Evolutionary conservation across 2,113 vertebrate genomes (phyloP).

Genomic region (Vombatus ursinus): DNA sequence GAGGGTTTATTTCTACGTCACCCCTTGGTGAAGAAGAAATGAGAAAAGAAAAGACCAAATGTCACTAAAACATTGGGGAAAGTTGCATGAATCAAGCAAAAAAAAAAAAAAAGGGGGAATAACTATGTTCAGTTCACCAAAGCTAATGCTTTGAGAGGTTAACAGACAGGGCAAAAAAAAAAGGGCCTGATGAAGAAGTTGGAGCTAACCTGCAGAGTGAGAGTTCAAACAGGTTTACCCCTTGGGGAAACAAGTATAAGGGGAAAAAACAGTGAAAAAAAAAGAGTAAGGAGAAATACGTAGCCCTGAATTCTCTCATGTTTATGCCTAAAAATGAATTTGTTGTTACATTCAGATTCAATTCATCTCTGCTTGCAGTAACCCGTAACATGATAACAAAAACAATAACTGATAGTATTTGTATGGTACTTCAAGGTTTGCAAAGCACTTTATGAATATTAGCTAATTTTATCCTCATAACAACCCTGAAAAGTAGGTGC

Average conservation of each 20-base stretch:
- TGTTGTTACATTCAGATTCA: neutral
- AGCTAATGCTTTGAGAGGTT: constrained; percentile 15
- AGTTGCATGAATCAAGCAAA: neutral
- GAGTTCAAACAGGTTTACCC: constrained; percentile 8
- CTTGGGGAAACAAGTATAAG: neutral
- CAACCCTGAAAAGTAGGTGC: neutral
- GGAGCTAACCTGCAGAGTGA: constrained; percentile 2
- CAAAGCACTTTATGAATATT: neutral
- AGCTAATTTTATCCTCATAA: neutral
- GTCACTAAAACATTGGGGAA: constrained; percentile 20
- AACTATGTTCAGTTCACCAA: constrained; percentile 31
- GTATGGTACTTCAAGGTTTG: neutral
- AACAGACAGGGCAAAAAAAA: neutral
- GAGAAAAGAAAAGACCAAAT: constrained; percentile 7
- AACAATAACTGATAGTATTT: neutral
- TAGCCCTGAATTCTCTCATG: neutral
- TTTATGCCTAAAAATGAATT: neutral
- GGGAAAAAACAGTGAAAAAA: constrained; percentile 9
- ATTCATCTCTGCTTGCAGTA: neutral
- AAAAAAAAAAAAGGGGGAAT: neutral
- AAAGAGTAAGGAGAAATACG: neutral
- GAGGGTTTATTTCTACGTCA: constrained; percentile 8
- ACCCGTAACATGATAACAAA: neutral
- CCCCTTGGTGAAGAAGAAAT: neutral
- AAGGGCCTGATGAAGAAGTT: neutral